Evolutionary conservation across 2,888 invertebrate species (phyloP).

Genomic region (Limulus polyphemus): DNA sequence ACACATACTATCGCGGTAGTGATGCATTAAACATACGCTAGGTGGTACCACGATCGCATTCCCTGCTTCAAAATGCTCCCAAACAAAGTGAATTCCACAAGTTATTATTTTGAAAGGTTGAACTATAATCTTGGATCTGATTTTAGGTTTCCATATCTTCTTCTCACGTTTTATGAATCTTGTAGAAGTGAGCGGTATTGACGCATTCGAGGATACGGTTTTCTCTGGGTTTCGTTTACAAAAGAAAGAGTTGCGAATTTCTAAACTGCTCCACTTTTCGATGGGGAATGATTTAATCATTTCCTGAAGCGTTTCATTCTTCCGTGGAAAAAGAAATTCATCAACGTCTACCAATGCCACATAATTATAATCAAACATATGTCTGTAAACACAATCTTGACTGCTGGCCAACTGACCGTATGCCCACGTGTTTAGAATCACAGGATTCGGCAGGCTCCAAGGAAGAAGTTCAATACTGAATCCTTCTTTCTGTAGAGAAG

Average conservation of each 20-base stretch:
- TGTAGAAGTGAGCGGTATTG: too few relatives aligned
- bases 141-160: too few relatives aligned
- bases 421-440: constrained; percentile 12
- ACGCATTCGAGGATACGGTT: too few relatives aligned
- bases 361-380: constrained; percentile 5
- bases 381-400: constrained; percentile 17
- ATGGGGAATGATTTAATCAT: not conserved
- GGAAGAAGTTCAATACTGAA: constrained; percentile 9
- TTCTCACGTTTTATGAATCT: too few relatives aligned
- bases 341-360: constrained; percentile 17
- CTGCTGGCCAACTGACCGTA: constrained; percentile 16
- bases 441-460: constrained; percentile 10
- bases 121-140: too few relatives aligned
- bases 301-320: constrained; percentile 7
- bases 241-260: constrained; percentile 11
- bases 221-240: not conserved
- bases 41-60: constrained; percentile 5
- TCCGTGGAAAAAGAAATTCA: constrained; percentile 14
- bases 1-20: constrained; percentile 10
- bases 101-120: too few relatives aligned
- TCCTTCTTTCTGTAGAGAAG: not conserved
- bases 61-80: not conserved
- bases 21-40: constrained; percentile 12
- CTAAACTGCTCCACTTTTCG: constrained; percentile 5
- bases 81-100: too few relatives aligned